Base-by-base conservation (phyloP, 2,888 invertebrate species). In the Aporophyla lueneburgensis region DNA sequence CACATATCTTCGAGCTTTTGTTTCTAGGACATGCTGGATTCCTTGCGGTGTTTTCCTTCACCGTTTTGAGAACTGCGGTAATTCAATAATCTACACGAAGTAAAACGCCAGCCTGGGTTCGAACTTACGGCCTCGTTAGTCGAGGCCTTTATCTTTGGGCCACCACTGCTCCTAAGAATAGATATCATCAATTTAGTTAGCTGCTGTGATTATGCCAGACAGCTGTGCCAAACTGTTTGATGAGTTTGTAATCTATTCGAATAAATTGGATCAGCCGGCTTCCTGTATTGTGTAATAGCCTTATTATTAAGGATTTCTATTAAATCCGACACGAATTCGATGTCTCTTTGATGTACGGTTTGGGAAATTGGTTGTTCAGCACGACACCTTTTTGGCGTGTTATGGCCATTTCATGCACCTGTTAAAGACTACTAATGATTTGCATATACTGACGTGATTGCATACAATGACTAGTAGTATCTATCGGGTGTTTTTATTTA, bases 181-280 rank as follows among this genome's bases (percentile, higher is more conserved):
- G 21, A 65, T 56, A 71, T 33, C 19, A 70, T 67, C 63, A 61
- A 56, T 68, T 73, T 51, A 68, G 49, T 65, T 43, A 69, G 61
- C 33, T 72, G 33, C 54, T 72, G 63, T 71, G 62, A 85, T 86
- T 75, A 71, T 62, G 71, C 72, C 79, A 72, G 68, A 81, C 67
- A 74, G 61, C 63, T 78, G 65, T 67, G 73, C 51, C n/a, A 67
- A 78, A 77, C 53, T 72, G 80, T 72, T 74, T 78, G 75, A 54
- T 27, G 67, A 76, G 43, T 21, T 69, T 65, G 61, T 85, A 83
- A 87, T 86, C 78, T 84, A 78, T 78, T 78, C 72, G 67, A 75
- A 81, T 85, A 86, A 83, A 86, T 87, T 83, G 81, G 72, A 85
- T 80, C 71, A 78, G 74, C 21, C 76, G 66, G 67, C 67, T 74